A percentile compares a stretch with the other conserved stretches of the same genome.
Conservation (phyloP, 1,140 invertebrate genomes). For the Drosophila mojavensis region DNA sequence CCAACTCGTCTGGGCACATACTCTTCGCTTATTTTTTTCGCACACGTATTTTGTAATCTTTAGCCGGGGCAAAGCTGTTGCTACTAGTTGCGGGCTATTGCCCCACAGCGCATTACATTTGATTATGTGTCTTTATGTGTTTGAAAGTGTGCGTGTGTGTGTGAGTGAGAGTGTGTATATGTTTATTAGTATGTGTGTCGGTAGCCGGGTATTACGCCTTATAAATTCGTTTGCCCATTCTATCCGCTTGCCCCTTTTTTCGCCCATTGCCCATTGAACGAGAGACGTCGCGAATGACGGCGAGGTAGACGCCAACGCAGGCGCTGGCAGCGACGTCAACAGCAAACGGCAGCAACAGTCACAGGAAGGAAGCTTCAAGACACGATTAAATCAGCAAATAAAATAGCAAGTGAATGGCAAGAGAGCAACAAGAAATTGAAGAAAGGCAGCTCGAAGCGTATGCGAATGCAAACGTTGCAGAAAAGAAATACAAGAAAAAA, state of each 20-base stretch:
- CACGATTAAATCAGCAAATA: slow-evolving; percentile 80
- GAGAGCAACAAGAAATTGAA: slow-evolving; percentile 56
- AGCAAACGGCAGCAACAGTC: slow-evolving; percentile 53
- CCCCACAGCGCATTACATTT: slow-evolving; percentile 77
- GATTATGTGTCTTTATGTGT: slow-evolving; percentile 61
- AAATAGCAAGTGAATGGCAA: slow-evolving; percentile 68
- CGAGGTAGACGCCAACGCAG: neutral
- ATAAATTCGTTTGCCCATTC: slow-evolving; percentile 47
- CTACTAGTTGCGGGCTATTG: slow-evolving; percentile 67
- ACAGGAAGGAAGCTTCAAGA: slow-evolving; percentile 80
- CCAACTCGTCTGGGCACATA: slow-evolving; percentile 33
- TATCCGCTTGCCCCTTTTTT: slow-evolving; percentile 26
- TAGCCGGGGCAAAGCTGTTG: slow-evolving; percentile 56
- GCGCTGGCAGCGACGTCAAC: neutral
- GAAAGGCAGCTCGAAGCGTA: slow-evolving; percentile 44
- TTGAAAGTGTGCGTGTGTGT: slow-evolving; percentile 21
- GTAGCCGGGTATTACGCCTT: slow-evolving; percentile 61
- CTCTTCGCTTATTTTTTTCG: slow-evolving; percentile 18
- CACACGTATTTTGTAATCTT: slow-evolving; percentile 63
- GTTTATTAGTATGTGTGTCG: slow-evolving; percentile 16
- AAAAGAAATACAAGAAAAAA: slow-evolving; percentile 23
- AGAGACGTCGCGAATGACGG: neutral
- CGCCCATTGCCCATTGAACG: slow-evolving; percentile 19
- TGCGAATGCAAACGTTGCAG: slow-evolving; percentile 55
- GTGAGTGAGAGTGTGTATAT: slow-evolving; percentile 1